Evolutionary conservation across 2,797 vertebrate species (phyloP), one percentile per base, ranked within the genome.

Genomic region (Chelon labrosus): DNA sequence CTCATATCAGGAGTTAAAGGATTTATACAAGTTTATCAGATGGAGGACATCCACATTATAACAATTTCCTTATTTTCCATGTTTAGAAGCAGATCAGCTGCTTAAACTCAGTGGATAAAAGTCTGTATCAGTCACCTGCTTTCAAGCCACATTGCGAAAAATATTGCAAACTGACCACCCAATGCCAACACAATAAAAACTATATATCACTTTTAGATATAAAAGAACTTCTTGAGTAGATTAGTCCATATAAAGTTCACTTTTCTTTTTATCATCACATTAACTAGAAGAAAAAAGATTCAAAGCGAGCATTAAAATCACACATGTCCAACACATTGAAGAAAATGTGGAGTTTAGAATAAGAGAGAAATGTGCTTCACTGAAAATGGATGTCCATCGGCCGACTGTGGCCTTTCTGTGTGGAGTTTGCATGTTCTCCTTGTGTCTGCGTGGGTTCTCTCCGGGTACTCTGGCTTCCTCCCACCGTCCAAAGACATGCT

Each of bases 11-110:
- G 47, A 62, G 60, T 74, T 84, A 73, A 79, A 74, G 57, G 64
- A 80, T 76, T 79, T 75, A 85, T 67, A 51, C 25, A 42, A 52
- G 35, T 64, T 89, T 86, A 89, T 92, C 87, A 68, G 86, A 87
- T 79, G 57, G 10, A 51, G 63, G 53, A 39, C 78, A 62, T 85
- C 73, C 51, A 37, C 44, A 69, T 75, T 46, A 82, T 61, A 57
- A 49, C 51, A 54, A 25, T 80, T 70, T 76, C 54, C 78, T 75
- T 38, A 76, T 84, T 92, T 83, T 35, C 65, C 55, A 52, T 62
- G 13, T 78, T 91, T 63, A 47, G 83, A 82, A 80, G 77, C 67
- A 55, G 67, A 70, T 66, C 53, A 76, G 67, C 71, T 64, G 84
- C 47, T 82, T 80, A 16, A 75, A 59, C 50, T 88, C 73, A 84